phyloP scores from a whole-genome alignment of 2,797 vertebrate species.

The Chrosomus eos region DNA sequence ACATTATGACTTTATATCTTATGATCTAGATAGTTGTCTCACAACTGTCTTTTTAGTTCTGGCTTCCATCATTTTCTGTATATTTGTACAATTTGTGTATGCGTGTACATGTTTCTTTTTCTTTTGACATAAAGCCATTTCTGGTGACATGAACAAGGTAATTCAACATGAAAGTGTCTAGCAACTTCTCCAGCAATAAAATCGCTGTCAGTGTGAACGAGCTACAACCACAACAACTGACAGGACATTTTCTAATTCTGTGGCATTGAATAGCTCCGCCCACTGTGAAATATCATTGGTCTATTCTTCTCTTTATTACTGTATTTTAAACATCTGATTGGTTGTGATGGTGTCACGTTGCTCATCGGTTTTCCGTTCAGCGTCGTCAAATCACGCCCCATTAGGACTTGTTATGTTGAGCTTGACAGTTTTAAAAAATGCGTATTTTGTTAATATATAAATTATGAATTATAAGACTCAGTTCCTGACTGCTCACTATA shows the following conservation, averaged over 20 bases:
- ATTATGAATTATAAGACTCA: neutral
- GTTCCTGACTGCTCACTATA: conserved; percentile 32
- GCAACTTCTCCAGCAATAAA: conserved; percentile 16
- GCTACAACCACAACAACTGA: neutral
- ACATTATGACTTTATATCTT: neutral
- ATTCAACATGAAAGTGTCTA: neutral
- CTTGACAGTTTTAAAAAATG: neutral
- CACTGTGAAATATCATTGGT: conserved; percentile 31
- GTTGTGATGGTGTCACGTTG: neutral
- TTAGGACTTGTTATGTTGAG: neutral
- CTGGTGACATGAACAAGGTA: neutral
- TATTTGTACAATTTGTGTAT: neutral
- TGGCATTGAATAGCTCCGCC: conserved; percentile 21
- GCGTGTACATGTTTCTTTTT: accelerated
- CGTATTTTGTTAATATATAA: conserved; percentile 39
- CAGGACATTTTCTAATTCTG: neutral
- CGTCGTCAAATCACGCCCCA: neutral
- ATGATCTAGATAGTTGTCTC: neutral
- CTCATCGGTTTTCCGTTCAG: neutral
- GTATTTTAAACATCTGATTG: neutral
- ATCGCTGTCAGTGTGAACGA: conserved; percentile 11
- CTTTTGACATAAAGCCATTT: neutral
- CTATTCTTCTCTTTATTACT: neutral
- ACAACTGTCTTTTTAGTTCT: neutral
- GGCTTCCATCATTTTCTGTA: neutral